Evolutionary conservation across 2,797 vertebrate genomes (phyloP), one percentile per base, ranked within the genome.

Genomic region (Muraenolepis orangiensis): DNA sequence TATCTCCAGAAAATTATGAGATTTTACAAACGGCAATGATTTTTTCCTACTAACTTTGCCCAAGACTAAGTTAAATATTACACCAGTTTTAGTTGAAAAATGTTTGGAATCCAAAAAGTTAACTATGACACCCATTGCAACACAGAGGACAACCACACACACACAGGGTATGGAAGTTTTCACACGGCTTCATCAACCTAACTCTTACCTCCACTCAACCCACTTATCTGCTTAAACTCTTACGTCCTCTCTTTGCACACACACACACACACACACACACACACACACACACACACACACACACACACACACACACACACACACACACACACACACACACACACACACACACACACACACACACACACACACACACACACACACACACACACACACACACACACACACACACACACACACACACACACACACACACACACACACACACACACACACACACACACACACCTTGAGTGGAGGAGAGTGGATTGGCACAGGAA

Each of bases 401-500:
- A 77, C 84, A 86, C 84, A 78, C 85, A 57, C 51, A 18, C 51
- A 57, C 51, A 18, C 51, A 57, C 51, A 18, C 51, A 57, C 51
- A 23, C 64, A 66, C 64, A 28, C 64, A 28, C 64, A 66, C 64
- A 28, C 64, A 66, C 64, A 28, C 64, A 66, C 64, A 28, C 64
- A 66, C 64, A 28, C 64, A 66, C 64, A 30, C 64, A 66, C 77
- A 30, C 64, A 30, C 66, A 84, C 76, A 84, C 83, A 83, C 86
- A 88, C 87, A 77, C 85, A 85, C 84, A 76, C 84, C 81, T 85
- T 77, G 84, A 86, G 86, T 87, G 83, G 85, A 88, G 87, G 80
- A 84, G 84, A 87, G 88, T 89, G 88, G 89, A 88, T 90, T 87
- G 86, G 87, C 82, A 82, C 77, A 86, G 81, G 84, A 74, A 85